Evolutionary conservation across 2,113 vertebrate genomes (phyloP).

Genomic region (Mustelus asterias): DNA sequence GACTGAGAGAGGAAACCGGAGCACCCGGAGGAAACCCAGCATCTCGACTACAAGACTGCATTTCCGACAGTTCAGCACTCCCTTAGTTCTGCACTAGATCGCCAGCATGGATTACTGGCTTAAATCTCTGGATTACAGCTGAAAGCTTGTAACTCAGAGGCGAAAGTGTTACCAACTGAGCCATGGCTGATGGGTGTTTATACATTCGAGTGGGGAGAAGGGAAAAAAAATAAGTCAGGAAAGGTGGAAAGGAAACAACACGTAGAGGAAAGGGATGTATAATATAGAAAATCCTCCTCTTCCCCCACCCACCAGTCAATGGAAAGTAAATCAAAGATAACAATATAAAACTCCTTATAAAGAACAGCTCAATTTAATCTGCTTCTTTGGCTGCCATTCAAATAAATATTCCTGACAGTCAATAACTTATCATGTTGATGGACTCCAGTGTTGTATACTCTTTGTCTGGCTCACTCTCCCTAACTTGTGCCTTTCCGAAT

Average conservation of each 20-base stretch:
- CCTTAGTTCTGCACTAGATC: not conserved
- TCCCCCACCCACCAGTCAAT: not conserved
- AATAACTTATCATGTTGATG: not conserved
- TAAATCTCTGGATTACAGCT: not conserved
- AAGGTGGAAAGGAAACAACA: not conserved
- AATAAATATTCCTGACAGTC: not conserved
- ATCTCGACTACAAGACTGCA: not conserved
- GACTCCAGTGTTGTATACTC: not conserved
- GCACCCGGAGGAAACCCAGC: too few relatives aligned
- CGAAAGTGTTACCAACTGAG: not conserved
- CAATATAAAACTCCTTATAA: not conserved
- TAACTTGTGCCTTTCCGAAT: not conserved
- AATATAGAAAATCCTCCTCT: not conserved
- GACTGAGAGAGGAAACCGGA: too few relatives aligned
- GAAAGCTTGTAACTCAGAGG: not conserved
- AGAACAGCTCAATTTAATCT: not conserved
- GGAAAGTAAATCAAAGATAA: not conserved
- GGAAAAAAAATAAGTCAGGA: not conserved
- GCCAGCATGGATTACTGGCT: not conserved
- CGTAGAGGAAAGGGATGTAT: not conserved
- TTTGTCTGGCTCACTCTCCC: not conserved
- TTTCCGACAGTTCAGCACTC: not conserved
- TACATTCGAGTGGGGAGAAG: not conserved
- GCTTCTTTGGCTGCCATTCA: not conserved
- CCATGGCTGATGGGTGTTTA: not conserved